Evolutionary conservation across 2,888 invertebrate species (phyloP), one percentile per base, ranked within the genome.

Genomic region (Bhutanitis thaidina): DNA sequence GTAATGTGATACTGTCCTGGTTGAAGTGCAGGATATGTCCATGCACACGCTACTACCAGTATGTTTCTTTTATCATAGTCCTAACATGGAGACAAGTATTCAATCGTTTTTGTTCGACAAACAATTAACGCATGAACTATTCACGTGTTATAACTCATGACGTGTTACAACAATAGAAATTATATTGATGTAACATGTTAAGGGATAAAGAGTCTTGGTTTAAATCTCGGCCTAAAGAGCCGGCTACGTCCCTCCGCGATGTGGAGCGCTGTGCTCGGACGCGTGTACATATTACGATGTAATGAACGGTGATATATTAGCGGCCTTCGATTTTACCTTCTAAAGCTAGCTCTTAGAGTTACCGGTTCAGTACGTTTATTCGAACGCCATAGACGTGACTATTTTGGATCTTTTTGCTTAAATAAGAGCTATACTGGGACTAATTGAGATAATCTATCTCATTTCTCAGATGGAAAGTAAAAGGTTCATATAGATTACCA

Each of bases 271-370:
- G 60, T 63, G 60, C 64, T 20, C 61, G 62, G 59, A 59, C 59
- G 56, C 54, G 34, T 85, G 83, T 85, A 86, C 72, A 87, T 84
- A 87, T 74, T 80, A 81, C 68, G 68, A 73, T 69, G 74, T 85
- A 87, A 84, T 84, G 81, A 87, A 85, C 80, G 80, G 89, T 89
- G 89, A 89, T 89, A 88, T 83, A 76, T 80, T 88, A 88, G 89
- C 89, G 89, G 89, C 89, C 89, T 89, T 89, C 81, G 82, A 88
- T 86, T 84, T 80, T 79, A 86, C 82, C 82, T 85, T 87, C 85
- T 88, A 87, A 86, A 86, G 85, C 80, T 88, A 87, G 87, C 73
- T 81, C 45, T 73, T 87, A 87, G 80, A 77, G 74, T 76, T 67
- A 71, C 61, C 47, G 64, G 43, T 46, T 37, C 40, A 25, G 15